Conservation (phyloP, 2,797 vertebrate species). For the Adelosebastes latens region DNA sequence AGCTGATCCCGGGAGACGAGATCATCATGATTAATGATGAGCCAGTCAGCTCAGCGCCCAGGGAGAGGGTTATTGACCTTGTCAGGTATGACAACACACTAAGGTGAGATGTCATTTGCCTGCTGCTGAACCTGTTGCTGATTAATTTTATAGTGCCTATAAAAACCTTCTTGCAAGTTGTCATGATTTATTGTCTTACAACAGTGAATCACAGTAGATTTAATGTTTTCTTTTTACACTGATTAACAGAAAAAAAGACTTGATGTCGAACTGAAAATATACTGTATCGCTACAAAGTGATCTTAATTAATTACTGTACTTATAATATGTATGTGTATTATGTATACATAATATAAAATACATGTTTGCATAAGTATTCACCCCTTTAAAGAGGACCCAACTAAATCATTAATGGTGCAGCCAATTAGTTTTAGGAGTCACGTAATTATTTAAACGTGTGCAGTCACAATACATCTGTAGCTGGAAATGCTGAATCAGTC, state of each 20-base stretch:
- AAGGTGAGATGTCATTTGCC: slow-evolving; percentile 29
- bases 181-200: neutral
- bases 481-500: neutral
- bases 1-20: slow-evolving; percentile 95
- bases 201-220: neutral
- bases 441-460: neutral
- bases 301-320: neutral
- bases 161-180: neutral
- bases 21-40: slow-evolving; percentile 99
- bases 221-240: neutral
- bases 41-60: slow-evolving; percentile 92
- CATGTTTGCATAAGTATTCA: neutral
- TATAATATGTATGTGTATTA: no score
- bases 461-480: neutral
- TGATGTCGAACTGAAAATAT: neutral
- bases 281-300: neutral
- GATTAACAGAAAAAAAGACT: neutral
- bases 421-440: neutral
- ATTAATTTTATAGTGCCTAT: neutral
- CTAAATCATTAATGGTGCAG: no score
- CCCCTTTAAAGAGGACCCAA: neutral
- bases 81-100: slow-evolving; percentile 89
- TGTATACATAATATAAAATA: neutral
- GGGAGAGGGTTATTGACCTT: slow-evolving; percentile 97
- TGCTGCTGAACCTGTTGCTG: slow-evolving; percentile 19